Percentiles rank a stretch among this genome's conserved stretches.
Evolutionary conservation across 1,140 invertebrate species (phyloP).

Genomic region (Pachypeltis micranthus): DNA sequence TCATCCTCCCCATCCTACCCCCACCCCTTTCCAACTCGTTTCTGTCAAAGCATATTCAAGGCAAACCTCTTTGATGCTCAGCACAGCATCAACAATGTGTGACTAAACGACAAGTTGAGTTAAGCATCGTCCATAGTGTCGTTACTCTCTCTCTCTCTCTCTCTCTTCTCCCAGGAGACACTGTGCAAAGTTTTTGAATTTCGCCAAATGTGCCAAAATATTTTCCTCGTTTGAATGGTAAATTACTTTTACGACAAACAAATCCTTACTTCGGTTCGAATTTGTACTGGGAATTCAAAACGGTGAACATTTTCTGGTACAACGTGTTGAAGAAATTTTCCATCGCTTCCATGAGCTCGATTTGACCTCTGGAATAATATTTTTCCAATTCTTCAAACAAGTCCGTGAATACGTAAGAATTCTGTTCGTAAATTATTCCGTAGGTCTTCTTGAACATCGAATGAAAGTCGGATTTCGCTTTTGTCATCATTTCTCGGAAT

Average conservation of each 20-base stretch:
- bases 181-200: too few relatives aligned
- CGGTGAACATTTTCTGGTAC: constrained; percentile 92
- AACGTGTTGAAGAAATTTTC: constrained; percentile 86
- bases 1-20: too few relatives aligned
- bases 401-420: constrained; percentile 82
- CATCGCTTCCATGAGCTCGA: constrained; percentile 73
- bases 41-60: too few relatives aligned
- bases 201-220: background rate
- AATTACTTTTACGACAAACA: too few relatives aligned
- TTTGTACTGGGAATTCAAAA: constrained; percentile 79
- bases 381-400: constrained; percentile 81
- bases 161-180: too few relatives aligned
- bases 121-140: too few relatives aligned
- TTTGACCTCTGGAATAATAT: constrained; percentile 73
- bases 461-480: constrained; percentile 76
- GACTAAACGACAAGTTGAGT: too few relatives aligned
- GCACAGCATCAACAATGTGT: too few relatives aligned
- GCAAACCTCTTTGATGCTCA: too few relatives aligned
- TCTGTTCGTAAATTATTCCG: constrained; percentile 87
- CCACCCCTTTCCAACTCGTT: too few relatives aligned
- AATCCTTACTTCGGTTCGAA: constrained; percentile 71
- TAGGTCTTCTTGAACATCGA: constrained; percentile 91
- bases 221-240: too few relatives aligned
- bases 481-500: constrained; percentile 70
- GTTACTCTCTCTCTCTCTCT: too few relatives aligned